Conservation (phyloP, 2,797 vertebrate genomes). For the Brachyrhaphis roseni region DNA sequence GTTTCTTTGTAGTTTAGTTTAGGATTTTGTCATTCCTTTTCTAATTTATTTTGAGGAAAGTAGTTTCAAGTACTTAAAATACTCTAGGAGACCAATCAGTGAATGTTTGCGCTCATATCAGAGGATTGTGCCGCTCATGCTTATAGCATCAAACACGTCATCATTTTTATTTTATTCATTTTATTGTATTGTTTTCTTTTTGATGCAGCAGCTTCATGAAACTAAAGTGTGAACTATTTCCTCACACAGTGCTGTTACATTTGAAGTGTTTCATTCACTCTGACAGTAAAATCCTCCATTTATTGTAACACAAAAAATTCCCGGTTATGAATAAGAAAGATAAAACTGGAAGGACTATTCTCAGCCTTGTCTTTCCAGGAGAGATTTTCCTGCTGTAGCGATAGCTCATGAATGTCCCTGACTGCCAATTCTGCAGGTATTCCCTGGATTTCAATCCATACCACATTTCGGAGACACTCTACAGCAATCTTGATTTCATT, state of each 20-base stretch:
- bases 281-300: neutral
- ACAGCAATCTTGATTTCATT: slow-evolving; percentile 72
- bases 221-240: neutral
- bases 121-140: neutral
- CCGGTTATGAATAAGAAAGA: neutral
- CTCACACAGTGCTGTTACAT: neutral
- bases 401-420: slow-evolving; percentile 42
- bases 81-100: neutral
- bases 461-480: slow-evolving; percentile 61
- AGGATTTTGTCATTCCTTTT: neutral
- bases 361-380: slow-evolving; percentile 34
- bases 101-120: neutral
- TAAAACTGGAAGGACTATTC: slow-evolving; percentile 46
- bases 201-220: neutral
- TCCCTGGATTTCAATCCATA: slow-evolving; percentile 67
- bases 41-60: neutral
- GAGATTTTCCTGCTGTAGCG: slow-evolving; percentile 46
- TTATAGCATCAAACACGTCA: neutral
- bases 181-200: neutral
- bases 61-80: neutral
- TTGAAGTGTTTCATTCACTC: neutral
- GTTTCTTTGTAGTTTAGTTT: neutral
- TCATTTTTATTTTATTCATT: neutral
- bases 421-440: slow-evolving; percentile 49
- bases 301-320: slow-evolving; percentile 5